phyloP scores from a whole-genome alignment of 1,140 invertebrate species.

The Nasonia longicornis region DNA sequence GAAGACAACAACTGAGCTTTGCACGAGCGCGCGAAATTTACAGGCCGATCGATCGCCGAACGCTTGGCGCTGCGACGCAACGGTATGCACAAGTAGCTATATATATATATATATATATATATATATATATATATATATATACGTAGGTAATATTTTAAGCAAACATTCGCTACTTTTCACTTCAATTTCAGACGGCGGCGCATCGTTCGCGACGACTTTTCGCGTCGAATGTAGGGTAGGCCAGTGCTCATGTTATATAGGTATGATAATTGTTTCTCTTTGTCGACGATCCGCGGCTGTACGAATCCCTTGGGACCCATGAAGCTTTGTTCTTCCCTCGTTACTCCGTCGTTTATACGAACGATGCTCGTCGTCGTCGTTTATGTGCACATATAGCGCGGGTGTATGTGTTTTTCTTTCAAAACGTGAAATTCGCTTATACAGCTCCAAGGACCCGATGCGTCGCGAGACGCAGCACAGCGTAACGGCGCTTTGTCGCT shows the following conservation, averaged over 20 bases:
- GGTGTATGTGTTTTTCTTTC: not conserved
- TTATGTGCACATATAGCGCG: not conserved
- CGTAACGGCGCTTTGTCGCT: constrained; percentile 28
- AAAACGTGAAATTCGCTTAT: not conserved
- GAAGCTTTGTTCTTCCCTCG: constrained; percentile 2
- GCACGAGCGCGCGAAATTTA: constrained; percentile 41
- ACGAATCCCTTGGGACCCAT: constrained; percentile 3
- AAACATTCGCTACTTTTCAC: not conserved
- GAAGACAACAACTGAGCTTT: constrained; percentile 32
- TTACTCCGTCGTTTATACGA: not conserved
- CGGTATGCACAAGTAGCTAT: not conserved
- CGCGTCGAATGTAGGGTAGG: not conserved
- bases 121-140: not conserved
- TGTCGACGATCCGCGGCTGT: constrained; percentile 17
- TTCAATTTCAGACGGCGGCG: not conserved
- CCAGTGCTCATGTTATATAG: not conserved
- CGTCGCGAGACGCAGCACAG: not conserved
- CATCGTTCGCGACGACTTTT: constrained; percentile 10
- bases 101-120: not conserved
- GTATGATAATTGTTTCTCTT: not conserved
- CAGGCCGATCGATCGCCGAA: constrained; percentile 40
- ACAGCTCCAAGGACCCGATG: not conserved
- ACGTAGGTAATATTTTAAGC: not conserved
- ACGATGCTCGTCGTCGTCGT: constrained; percentile 8
- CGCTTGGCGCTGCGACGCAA: constrained; percentile 11